Evolutionary conservation across 2,113 vertebrate genomes (phyloP).

Genomic region (Elephantulus edwardii): DNA sequence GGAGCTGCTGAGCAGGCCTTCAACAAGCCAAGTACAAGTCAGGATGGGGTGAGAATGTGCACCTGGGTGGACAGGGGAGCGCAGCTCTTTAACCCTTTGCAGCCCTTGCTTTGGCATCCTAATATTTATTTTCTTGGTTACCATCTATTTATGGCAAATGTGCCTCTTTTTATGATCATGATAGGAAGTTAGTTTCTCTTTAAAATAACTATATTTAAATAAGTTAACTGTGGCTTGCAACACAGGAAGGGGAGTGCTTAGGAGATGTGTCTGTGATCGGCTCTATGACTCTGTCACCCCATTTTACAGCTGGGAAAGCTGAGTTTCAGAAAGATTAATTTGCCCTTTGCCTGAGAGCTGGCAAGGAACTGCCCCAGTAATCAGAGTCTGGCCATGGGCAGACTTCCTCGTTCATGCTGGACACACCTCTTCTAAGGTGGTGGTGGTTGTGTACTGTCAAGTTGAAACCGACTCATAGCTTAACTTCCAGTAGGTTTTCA

Average conservation of each 20-base stretch:
- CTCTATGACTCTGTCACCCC: not conserved
- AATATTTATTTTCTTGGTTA: not conserved
- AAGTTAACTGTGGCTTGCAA: not conserved
- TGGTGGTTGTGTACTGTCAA: no score
- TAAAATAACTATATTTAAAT: not conserved
- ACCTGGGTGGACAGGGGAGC: no score
- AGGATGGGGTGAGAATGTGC: not conserved
- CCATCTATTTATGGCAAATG: not conserved
- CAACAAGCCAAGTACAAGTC: not conserved
- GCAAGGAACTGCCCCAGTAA: not conserved
- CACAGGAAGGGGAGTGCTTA: accelerated
- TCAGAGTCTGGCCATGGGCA: not conserved
- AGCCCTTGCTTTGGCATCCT: not conserved
- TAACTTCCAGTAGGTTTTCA: no score
- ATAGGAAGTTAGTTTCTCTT: not conserved
- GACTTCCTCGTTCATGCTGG: not conserved
- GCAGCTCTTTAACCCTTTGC: not conserved
- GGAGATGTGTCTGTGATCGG: no score
- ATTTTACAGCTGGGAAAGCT: not conserved
- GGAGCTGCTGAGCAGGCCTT: not conserved
- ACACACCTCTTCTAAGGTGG: not conserved
- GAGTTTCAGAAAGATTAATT: not conserved
- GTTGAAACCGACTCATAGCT: no score
- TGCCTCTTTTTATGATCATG: not conserved
- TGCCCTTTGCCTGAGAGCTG: not conserved